A percentile compares a stretch with the other conserved stretches of the same genome.
Conservation (phyloP, 30 jellyfish, hydroid and myxozoan genomes). For the Aurelia aurita region DNA sequence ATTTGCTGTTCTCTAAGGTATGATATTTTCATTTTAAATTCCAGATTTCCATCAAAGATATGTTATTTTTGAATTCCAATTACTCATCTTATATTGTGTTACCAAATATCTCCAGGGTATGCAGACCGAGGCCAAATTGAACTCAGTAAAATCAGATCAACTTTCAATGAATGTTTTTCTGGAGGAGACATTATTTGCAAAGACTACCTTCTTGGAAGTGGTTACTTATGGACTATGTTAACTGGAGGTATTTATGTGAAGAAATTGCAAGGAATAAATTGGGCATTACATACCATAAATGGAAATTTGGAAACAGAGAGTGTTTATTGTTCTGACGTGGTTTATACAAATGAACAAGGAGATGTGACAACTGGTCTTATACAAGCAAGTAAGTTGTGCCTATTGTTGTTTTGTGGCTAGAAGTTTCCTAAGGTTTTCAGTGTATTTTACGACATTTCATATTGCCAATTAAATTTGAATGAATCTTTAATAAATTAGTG, state of each 20-base stretch:
- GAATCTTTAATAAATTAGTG: no score
- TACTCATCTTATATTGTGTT: no score
- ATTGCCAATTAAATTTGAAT: no score
- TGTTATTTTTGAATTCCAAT: no score
- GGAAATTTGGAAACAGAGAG: conserved; percentile 64
- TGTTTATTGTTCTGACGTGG: conserved; percentile 56
- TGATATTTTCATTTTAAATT: no score
- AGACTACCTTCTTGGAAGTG: conserved; percentile 56
- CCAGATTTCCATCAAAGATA: no score
- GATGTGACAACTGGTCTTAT: conserved; percentile 61
- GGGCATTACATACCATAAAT: conserved; percentile 25
- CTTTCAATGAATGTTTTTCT: conserved; percentile 40
- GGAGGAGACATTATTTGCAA: conserved; percentile 63
- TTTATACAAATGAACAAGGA: conserved; percentile 56
- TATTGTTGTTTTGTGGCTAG: no score
- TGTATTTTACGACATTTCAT: no score
- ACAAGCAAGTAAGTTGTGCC: conserved; percentile 52
- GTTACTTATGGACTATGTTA: conserved; percentile 35
- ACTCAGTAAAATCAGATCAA: conserved; percentile 42
- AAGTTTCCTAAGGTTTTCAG: no score
- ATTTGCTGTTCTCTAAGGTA: no score
- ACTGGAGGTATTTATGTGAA: conserved; percentile 56
- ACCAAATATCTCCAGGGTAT: conserved; percentile 13
- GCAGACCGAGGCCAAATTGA: conserved; percentile 63
- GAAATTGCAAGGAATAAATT: conserved; percentile 51